Evolutionary conservation across 2,888 invertebrate species (phyloP), one percentile per base, ranked within the genome.

Genomic region (Sarcophaga rosellei): DNA sequence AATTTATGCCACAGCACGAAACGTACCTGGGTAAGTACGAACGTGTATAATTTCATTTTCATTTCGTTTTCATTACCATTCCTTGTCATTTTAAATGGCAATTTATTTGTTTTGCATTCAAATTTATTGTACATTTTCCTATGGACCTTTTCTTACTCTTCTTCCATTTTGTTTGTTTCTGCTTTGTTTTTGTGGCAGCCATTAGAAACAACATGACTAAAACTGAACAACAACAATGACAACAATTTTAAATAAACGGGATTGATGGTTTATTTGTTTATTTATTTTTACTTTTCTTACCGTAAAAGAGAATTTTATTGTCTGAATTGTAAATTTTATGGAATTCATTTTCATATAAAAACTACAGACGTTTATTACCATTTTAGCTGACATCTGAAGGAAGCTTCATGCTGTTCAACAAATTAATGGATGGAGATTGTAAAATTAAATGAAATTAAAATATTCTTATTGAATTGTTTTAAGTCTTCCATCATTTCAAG

Each of bases 1-100:
- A 97, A 92, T 96, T 95, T 90, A 95, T 97, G 94, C 97, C 97
- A 15, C 96, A 96, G 90, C 97, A 97, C 90, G 97, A 97, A 93
- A 96, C 95, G 90, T 96, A 96, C 92, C 95, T 96, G 94, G 97
- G 97, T 97, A 94, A 91, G 91, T 87, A 44, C n/a, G 6, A 74
- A 4, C 15, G 10, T 70, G 15, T 35, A 15, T 17, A 11, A 70
- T 70, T 23, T 47, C 4, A 8, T 47, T 20, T 20, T n/a, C n/a
- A 61, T 20, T 20, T 21, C 20, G 4, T 61, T 61, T 20, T 81
- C 62, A 63, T 57, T 63, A 20, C 12, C 12, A 72, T 59, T 35
- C n/a, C 5, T 21, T 44, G 4, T 15, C 47, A 15, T 15, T 61
- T 65, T 63, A 35, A 17, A 62, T 53, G n/a, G n/a, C n/a, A 68